Evolutionary conservation across 2,113 vertebrate genomes (phyloP).

Genomic region (Trichomycterus rosablanca): DNA sequence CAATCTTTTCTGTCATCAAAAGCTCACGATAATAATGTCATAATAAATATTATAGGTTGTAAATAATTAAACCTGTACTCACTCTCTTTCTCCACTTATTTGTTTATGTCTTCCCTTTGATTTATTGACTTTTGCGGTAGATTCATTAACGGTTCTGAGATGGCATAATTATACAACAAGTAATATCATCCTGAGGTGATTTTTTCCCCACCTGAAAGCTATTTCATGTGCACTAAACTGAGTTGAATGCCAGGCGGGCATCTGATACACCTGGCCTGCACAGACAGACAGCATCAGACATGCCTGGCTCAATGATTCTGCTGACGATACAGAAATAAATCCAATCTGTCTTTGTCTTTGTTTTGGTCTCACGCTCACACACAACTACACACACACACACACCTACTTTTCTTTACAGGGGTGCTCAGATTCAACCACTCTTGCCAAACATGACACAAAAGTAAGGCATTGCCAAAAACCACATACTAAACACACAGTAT

Average conservation of each 20-base stretch:
- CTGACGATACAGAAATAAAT: constrained; percentile 6
- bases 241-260: neutral
- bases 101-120: no score
- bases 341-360: neutral
- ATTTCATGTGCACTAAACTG: neutral
- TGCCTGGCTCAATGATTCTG: neutral
- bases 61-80: no score
- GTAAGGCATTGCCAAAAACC: no score
- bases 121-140: no score
- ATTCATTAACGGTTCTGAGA: no score
- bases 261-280: constrained; percentile 15
- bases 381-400: neutral
- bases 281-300: neutral
- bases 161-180: no score
- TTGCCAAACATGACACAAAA: no score
- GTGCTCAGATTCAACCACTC: constrained; percentile 48
- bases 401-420: constrained; percentile 33
- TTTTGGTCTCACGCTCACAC: constrained; percentile 6
- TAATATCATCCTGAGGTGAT: no score
- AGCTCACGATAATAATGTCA: no score
- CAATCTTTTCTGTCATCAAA: no score
- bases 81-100: no score
- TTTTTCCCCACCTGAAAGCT: neutral
- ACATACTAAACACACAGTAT: constrained; percentile 39
- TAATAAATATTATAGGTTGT: no score